phyloP scores from a whole-genome alignment of 2,888 invertebrate genomes.

The Drosophila anomelani region DNA sequence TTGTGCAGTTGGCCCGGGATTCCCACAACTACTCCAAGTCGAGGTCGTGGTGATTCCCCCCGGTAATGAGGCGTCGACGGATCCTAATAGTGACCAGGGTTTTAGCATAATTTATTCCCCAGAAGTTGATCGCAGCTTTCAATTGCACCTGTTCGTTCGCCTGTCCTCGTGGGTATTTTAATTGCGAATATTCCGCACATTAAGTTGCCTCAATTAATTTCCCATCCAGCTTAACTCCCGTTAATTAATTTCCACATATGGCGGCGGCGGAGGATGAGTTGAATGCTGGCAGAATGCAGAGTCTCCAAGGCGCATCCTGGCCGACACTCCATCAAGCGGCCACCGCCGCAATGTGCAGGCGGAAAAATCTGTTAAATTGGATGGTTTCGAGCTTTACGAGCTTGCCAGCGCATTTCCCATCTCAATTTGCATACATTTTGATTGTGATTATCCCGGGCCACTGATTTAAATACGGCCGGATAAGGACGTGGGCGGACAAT shows the following conservation, averaged over 20 bases:
- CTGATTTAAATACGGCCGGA: conserved; percentile 67
- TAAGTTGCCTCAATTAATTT: conserved; percentile 57
- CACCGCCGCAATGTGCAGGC: conserved; percentile 9
- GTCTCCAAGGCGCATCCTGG: conserved; percentile 29
- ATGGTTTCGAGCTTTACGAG: conserved; percentile 44
- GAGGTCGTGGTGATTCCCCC: background rate
- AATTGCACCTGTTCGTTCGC: conserved; percentile 4
- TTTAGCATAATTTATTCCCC: conserved; percentile 40
- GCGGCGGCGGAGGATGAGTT: background rate
- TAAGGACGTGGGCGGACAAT: conserved; percentile 26
- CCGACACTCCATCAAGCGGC: conserved; percentile 41
- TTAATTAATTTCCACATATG: conserved; percentile 69
- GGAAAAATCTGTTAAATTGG: conserved; percentile 72
- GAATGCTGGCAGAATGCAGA: background rate
- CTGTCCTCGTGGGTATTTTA: conserved; percentile 33
- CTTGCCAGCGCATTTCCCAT: conserved; percentile 26
- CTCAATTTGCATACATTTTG: conserved; percentile 75
- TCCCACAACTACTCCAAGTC: background rate
- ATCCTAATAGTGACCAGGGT: conserved; percentile 25
- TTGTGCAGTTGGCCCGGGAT: conserved; percentile 54
- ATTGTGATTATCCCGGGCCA: conserved; percentile 71
- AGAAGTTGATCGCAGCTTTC: conserved; percentile 10
- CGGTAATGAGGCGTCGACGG: conserved; percentile 43
- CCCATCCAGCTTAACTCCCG: conserved; percentile 49
- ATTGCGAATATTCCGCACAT: conserved; percentile 43